Evolutionary conservation across 30 jellyfish, hydroid and myxozoan species (phyloP).

Genomic region (Aurelia sp.): DNA sequence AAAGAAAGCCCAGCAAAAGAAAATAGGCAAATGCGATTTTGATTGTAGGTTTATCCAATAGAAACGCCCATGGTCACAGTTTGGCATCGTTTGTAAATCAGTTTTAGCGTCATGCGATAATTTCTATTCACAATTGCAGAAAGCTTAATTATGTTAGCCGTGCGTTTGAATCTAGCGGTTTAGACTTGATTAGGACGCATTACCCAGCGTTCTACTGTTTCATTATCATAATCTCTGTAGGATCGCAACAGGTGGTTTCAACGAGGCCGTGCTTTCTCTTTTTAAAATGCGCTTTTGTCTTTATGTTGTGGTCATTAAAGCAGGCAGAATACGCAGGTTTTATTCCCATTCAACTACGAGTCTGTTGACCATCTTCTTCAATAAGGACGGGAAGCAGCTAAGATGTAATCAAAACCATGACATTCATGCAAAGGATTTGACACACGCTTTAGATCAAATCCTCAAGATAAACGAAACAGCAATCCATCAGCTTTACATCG

Average conservation of each 20-base stretch:
- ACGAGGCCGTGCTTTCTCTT: constrained; percentile 42
- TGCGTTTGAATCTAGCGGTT: constrained; percentile 37
- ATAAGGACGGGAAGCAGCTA: too few relatives aligned
- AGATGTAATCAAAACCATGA: too few relatives aligned
- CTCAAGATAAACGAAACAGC: too few relatives aligned
- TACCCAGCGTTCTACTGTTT: constrained; percentile 68
- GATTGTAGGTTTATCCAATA: constrained; percentile 15
- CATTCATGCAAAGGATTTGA: too few relatives aligned
- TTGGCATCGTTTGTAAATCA: constrained; percentile 49
- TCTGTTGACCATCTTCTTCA: too few relatives aligned
- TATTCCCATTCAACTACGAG: too few relatives aligned
- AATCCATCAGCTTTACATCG: too few relatives aligned
- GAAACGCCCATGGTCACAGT: constrained; percentile 51
- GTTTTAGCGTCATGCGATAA: constrained; percentile 34
- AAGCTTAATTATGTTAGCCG: constrained; percentile 44
- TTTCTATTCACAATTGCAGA: constrained; percentile 39
- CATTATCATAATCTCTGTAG: constrained; percentile 32
- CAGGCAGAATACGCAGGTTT: neutral
- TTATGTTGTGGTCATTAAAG: constrained; percentile 22
- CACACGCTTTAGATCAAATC: too few relatives aligned
- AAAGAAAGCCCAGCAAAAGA: neutral
- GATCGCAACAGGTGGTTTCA: constrained; percentile 62
- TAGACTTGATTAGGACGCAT: constrained; percentile 38
- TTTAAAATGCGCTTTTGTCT: constrained; percentile 26
- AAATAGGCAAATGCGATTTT: neutral